Percentiles rank a stretch among this genome's conserved stretches.
Conservation (phyloP, 2,888 invertebrate species). For the Plebejus melissa region DNA sequence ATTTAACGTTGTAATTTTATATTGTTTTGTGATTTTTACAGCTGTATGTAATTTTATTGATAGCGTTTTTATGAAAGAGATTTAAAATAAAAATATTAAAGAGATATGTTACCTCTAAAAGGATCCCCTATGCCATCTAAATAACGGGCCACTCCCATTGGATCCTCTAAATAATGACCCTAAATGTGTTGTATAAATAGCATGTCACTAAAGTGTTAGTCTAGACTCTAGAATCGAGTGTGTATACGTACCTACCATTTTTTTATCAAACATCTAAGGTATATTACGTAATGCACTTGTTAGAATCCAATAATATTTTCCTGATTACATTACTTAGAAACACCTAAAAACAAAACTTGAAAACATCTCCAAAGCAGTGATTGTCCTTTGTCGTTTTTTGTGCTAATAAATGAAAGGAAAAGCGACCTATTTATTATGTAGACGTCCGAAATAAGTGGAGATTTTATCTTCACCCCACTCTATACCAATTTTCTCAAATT, state of each 20-base stretch:
- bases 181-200: too few relatives aligned
- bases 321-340: background rate
- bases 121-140: too few relatives aligned
- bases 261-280: background rate
- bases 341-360: background rate
- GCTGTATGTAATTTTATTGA: too few relatives aligned
- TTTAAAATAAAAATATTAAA: too few relatives aligned
- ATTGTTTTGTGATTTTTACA: background rate
- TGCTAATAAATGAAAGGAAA: slow-evolving; percentile 22
- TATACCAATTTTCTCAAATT: slow-evolving; percentile 29
- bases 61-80: too few relatives aligned
- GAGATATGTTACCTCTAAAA: too few relatives aligned
- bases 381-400: slow-evolving; percentile 16
- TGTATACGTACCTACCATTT: background rate
- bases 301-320: background rate
- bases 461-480: slow-evolving; percentile 26
- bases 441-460: slow-evolving; percentile 26
- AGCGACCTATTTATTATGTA: slow-evolving; percentile 25
- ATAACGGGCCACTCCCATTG: too few relatives aligned
- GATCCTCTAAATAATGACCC: too few relatives aligned
- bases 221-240: too few relatives aligned
- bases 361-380: background rate
- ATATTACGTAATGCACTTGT: background rate
- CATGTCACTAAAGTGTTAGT: too few relatives aligned
- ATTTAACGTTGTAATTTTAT: background rate